A percentile compares a stretch with the other conserved stretches of the same genome.
Conservation (phyloP, 2,113 vertebrate genomes). For the Chaetorhynchus papuensis region DNA sequence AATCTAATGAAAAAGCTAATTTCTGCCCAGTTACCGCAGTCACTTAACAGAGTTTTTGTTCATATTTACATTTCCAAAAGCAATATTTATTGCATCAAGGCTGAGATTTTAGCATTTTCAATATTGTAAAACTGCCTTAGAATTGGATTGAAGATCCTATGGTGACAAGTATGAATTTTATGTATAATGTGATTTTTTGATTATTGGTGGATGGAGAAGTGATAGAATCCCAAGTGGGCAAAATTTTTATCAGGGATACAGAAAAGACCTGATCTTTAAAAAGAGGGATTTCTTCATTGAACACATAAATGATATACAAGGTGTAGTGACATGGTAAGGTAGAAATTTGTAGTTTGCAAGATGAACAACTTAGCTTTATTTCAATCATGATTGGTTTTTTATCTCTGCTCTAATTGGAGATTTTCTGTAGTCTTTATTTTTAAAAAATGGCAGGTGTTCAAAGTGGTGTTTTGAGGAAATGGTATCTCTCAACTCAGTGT, state of each 20-base stretch:
- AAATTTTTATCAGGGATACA: background rate
- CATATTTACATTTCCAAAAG: background rate
- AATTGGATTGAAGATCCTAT: background rate
- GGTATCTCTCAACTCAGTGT: background rate
- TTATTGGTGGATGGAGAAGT: background rate
- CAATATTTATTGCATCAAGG: background rate
- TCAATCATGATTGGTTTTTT: background rate
- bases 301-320: background rate
- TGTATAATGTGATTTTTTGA: background rate
- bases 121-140: background rate
- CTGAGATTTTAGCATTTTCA: background rate
- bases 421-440: background rate
- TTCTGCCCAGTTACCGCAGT: background rate
- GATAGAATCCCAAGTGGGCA: background rate
- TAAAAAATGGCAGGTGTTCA: background rate
- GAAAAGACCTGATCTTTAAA: background rate
- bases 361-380: background rate
- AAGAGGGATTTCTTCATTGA: conserved; percentile 7
- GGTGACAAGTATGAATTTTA: background rate
- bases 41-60: background rate
- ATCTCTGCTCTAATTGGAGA: background rate
- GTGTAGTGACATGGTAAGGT: conserved; percentile 22
- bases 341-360: background rate
- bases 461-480: background rate
- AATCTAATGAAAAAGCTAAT: background rate